Evolutionary conservation across 35 echinoderm and acorn worm genomes (phyloP), one percentile per base, ranked within the genome.

Genomic region (Lytechinus variegatus): DNA sequence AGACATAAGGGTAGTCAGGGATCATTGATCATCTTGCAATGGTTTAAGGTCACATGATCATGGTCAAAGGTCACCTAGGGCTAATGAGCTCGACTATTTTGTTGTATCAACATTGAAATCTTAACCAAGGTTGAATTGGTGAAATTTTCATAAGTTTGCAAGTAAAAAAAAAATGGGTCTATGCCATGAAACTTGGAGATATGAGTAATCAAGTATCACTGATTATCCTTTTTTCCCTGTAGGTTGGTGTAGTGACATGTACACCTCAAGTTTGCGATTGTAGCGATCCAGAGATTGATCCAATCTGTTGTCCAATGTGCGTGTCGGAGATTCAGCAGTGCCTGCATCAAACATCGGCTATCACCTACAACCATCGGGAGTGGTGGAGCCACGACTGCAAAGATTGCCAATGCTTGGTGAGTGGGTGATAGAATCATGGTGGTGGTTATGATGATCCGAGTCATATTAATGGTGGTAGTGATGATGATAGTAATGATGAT

Each of bases 251-350:
- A 6, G 92, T 95, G 10, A 95, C 95, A 3, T 99, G 98, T 27
- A 61, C 44, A 13, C 91, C 90, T 53, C 96, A 95, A 33, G 95
- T 53, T 28, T 99, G 98, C 87, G 98, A 99, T 93, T 99, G 98
- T 57, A 89, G 27, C 19, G 86, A 92, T 52, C 54, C 28, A 27
- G 54, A 58, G 53, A 92, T 96, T 3, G 97, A 99, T 44, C 52
- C 95, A 9, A 79, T 95, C 21, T 99, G 98, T 89, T 99, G 98
- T 94, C 97, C 98, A 28, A 53, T 96, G 87, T 99, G 98, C 58
- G 87, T 87, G 4, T 12, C 66, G 52, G 89, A 96, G 54, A 13
- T 58, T 89, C 91, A 79, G 12, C 92, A 86, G 72, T 99, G 98
- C 55, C 92, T 99, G 56, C 98, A 99, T 79, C 98, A 99, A 89